phyloP scores from a whole-genome alignment of 2,888 invertebrate species.

The Athalia circularis region DNA sequence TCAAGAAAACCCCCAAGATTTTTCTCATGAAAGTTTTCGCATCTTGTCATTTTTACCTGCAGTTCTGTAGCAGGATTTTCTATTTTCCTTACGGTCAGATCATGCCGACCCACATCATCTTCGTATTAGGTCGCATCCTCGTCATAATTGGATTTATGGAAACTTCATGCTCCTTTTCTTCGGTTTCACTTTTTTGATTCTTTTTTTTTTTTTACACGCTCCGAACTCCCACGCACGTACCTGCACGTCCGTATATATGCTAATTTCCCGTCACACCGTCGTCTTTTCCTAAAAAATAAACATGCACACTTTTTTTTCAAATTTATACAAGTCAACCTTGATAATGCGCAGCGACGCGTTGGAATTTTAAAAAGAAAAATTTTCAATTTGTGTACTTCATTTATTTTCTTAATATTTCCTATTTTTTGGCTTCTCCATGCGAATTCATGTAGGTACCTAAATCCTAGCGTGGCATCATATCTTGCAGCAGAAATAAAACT shows the following conservation, averaged over 20 bases:
- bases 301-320: constrained; percentile 5
- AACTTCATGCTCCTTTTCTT: neutral
- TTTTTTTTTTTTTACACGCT: neutral
- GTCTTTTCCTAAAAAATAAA: neutral
- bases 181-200: neutral
- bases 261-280: constrained; percentile 24
- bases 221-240: neutral
- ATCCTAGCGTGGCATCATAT: too few species aligned
- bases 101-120: constrained; percentile 8
- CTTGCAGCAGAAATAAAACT: too few species aligned
- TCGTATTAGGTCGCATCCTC: neutral
- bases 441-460: too few species aligned
- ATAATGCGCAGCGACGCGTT: too few species aligned
- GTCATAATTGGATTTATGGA: neutral
- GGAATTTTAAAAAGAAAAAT: too few species aligned
- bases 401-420: neutral
- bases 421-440: too few species aligned
- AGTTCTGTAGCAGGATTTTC: neutral
- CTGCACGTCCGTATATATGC: neutral
- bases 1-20: constrained; percentile 8
- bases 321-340: neutral
- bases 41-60: constrained; percentile 18
- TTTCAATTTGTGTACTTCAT: neutral
- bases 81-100: neutral
- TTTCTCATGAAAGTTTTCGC: neutral